Conservation (phyloP, 2,888 invertebrate genomes). For the Andrena chrysosceles region DNA sequence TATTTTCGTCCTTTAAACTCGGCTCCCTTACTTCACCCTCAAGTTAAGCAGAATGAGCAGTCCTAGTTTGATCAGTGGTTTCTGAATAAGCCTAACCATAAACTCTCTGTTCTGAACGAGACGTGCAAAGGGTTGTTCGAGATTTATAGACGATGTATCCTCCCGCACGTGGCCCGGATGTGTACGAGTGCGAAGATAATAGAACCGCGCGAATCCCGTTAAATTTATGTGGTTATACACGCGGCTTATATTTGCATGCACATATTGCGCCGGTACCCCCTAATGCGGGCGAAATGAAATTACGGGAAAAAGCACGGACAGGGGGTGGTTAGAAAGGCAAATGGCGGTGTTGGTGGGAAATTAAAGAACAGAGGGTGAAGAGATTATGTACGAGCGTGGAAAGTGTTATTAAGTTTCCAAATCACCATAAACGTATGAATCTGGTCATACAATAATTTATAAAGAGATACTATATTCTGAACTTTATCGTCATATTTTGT, state of each 20-base stretch:
- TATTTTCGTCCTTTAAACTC: no score
- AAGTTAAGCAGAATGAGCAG: no score
- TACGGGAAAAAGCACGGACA: conserved; percentile 21
- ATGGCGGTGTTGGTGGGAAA: not conserved
- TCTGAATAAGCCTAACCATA: no score
- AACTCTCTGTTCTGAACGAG: not conserved
- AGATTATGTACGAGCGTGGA: not conserved
- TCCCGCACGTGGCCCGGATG: not conserved
- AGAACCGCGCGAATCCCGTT: conserved; percentile 16
- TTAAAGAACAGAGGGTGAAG: conserved; percentile 12
- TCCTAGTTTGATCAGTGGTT: no score
- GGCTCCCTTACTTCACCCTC: no score
- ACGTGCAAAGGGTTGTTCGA: not conserved
- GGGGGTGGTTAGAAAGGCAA: not conserved
- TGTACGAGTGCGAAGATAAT: conserved; percentile 7
- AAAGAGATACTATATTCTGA: no score
- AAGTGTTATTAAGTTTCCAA: not conserved
- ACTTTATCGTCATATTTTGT: no score
- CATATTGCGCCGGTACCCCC: not conserved
- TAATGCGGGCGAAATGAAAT: conserved; percentile 35
- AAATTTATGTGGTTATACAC: conserved; percentile 32
- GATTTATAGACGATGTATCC: not conserved
- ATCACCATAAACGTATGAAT: not conserved
- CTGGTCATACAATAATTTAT: no score
- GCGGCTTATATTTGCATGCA: conserved; percentile 26